Evolutionary conservation across 1,140 invertebrate species (phyloP), one percentile per base, ranked within the genome.

Genomic region (Heliconius melpomene): DNA sequence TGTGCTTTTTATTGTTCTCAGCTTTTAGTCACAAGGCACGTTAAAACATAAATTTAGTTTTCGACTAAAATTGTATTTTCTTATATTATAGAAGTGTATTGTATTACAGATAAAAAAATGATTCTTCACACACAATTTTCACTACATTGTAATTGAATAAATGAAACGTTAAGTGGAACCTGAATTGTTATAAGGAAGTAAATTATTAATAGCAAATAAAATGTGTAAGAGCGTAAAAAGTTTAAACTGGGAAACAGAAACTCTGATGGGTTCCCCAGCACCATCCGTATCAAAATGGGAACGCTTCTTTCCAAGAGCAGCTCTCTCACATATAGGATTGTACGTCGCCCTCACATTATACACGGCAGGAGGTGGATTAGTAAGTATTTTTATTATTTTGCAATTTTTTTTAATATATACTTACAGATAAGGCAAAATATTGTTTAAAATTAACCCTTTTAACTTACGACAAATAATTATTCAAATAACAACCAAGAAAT

Each of bases 321-420:
- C 96, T 13, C 86, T 96, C 54, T 96, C 96, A 77, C 97, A 97
- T 83, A 91, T 97, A 26, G 97, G 97, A 26, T 90, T 97, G 70
- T 94, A 97, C 77, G 93, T 97, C 23, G 96, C 96, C 0, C 93
- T 97, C 18, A 97, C 97, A 95, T 88, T 96, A 40, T 97, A 97
- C 84, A 97, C 97, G 1, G 96, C 95, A 40, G 95, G 96, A 70
- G 97, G 97, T 78, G 97, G 97, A 85, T 90, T 97, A 95, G 97
- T 97, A 95, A 96, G 96, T 95, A 77, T n/a, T 26, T n/a, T 72
- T 72, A 50, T 71, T 77, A 26, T 66, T 66, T 16, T 66, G 23
- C 13, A 3, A 5, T 18, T 46, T 46, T 36, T 46, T 66, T 66
- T 26, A 29, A 66, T 29, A 66, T 66, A 66, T 66, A 26, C 60